Percentiles rank a stretch among this genome's conserved stretches.
These are phyloP conservation scores for Caenorhabditis sulstoni DNA, from an alignment of 2,888 invertebrate genomes.

Conservation along the genomic window DNA sequence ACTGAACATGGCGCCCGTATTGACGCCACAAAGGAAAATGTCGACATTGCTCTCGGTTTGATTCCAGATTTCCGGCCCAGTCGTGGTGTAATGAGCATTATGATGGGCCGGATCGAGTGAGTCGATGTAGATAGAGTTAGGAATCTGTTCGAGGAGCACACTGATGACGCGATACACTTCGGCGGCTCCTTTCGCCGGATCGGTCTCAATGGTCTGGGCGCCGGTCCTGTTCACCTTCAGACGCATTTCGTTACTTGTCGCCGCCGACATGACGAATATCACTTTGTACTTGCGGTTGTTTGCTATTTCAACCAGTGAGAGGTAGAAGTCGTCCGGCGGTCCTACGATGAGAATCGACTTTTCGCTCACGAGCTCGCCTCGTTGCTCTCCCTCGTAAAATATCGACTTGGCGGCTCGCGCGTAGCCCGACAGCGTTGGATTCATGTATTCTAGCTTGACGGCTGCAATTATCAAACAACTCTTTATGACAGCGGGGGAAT, in stretches of 20 bases:
- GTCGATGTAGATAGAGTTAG: too few relatives aligned
- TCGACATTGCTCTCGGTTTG: too few relatives aligned
- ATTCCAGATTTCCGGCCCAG: too few relatives aligned
- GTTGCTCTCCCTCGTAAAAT: conserved; percentile 70
- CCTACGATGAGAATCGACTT: conserved; percentile 73
- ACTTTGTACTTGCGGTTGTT: conserved; percentile 70
- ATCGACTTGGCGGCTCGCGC: conserved; percentile 78
- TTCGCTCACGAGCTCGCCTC: conserved; percentile 56
- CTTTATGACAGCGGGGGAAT: too few relatives aligned
- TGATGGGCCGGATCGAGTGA: too few relatives aligned
- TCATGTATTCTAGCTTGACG: conserved; percentile 79
- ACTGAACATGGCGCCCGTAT: too few relatives aligned
- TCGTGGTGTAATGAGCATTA: too few relatives aligned
- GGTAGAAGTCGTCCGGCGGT: conserved; percentile 79
- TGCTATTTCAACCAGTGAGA: conserved; percentile 74
- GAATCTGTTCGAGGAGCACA: too few relatives aligned
- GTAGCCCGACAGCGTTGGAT: conserved; percentile 78
- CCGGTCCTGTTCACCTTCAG: conserved; percentile 50
- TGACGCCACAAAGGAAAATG: too few relatives aligned
- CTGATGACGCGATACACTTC: too few relatives aligned
- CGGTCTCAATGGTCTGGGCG: conserved; percentile 63
- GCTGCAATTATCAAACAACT: conserved; percentile 73
- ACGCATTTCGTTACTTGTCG: conserved; percentile 76
- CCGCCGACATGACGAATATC: conserved; percentile 79
- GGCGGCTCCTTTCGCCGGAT: conserved; percentile 47